Conservation (phyloP, 2,113 vertebrate species). For the Neopipo cinnamomea region DNA sequence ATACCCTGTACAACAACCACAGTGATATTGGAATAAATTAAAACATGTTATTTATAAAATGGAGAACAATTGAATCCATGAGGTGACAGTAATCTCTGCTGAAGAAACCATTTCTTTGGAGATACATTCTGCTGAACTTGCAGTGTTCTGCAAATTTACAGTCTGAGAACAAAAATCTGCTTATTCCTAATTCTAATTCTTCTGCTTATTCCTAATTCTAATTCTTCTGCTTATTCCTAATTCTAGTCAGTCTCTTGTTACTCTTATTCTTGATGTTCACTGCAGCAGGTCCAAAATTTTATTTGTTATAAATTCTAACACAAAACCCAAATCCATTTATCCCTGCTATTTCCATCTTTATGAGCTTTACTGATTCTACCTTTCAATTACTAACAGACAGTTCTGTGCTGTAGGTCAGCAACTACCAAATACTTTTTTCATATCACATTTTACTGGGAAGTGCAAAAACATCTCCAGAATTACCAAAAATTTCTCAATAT, state of each 20-base stretch:
- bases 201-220: neutral
- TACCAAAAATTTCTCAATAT: neutral
- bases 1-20: neutral
- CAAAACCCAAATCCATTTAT: neutral
- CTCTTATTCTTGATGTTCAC: neutral
- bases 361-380: neutral
- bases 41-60: neutral
- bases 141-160: neutral
- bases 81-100: neutral
- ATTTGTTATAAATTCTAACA: neutral
- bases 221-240: neutral
- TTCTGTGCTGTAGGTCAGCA: neutral
- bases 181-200: neutral
- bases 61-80: neutral
- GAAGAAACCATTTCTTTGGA: neutral
- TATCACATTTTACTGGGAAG: neutral
- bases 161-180: neutral
- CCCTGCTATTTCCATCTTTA: neutral
- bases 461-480: neutral
- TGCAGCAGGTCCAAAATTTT: neutral
- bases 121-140: neutral
- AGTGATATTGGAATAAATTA: neutral
- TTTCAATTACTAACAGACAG: neutral
- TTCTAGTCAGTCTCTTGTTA: neutral
- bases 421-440: neutral